Conservation (phyloP, 1,140 invertebrate genomes). For the Cherax destructor region DNA sequence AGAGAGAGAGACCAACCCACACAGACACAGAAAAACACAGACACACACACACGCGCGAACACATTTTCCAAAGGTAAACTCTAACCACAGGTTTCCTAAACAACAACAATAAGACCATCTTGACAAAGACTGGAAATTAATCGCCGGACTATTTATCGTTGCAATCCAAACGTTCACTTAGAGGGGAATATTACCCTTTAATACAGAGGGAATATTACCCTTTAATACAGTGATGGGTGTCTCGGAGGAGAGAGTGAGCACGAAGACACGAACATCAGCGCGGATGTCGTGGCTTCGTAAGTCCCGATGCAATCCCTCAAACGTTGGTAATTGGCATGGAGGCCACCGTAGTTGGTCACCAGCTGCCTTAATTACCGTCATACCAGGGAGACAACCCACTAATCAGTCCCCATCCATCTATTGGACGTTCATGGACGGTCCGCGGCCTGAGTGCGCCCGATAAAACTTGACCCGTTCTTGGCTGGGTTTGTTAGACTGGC, state of each 20-base stretch:
- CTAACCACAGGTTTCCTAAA: not conserved
- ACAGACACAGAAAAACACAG: not conserved
- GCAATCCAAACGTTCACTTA: constrained; percentile 12
- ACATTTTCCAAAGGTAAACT: not conserved
- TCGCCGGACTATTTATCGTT: constrained; percentile 14
- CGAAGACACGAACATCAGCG: not conserved
- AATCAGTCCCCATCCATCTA: constrained; percentile 29
- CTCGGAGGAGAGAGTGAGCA: not conserved
- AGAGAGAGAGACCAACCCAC: not conserved
- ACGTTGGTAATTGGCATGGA: constrained; percentile 9
- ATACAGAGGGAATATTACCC: not conserved
- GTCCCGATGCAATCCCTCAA: constrained; percentile 1
- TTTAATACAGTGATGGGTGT: not conserved
- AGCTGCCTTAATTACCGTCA: constrained; percentile 34
- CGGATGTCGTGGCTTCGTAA: not conserved
- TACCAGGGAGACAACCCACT: not conserved
- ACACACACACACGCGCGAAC: not conserved
- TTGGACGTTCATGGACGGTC: constrained; percentile 23
- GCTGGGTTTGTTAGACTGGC: no score
- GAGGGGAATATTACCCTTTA: not conserved
- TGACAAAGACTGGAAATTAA: not conserved
- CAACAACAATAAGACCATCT: not conserved
- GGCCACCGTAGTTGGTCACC: constrained; percentile 13
- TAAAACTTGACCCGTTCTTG: no score
- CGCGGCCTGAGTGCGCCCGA: not conserved